Percentiles rank a stretch among this genome's conserved stretches.
phyloP scores from a whole-genome alignment of 2,888 invertebrate species.

The Drosophila pegasa region DNA sequence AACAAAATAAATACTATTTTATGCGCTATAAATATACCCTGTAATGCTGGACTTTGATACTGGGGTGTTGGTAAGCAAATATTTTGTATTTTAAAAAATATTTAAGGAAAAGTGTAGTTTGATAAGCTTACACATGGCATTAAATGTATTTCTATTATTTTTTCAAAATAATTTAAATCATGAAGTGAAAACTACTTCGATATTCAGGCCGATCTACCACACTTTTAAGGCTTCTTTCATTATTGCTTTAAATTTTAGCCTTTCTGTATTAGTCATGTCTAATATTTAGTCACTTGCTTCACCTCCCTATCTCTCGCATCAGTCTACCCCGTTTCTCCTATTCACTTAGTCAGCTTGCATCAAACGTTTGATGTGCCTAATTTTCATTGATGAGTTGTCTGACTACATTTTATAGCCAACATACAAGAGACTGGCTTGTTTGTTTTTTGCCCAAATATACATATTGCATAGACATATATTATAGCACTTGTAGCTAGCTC shows the following conservation, averaged over 20 bases:
- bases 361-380: slow-evolving; percentile 36
- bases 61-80: no score
- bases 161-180: background rate
- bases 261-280: background rate
- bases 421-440: slow-evolving; percentile 43
- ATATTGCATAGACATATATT: slow-evolving; percentile 8
- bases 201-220: no score
- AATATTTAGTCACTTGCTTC: background rate
- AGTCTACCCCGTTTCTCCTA: background rate
- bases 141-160: no score
- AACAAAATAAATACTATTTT: background rate
- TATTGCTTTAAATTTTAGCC: background rate
- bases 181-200: background rate
- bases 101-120: no score
- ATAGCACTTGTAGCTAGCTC: slow-evolving; percentile 8
- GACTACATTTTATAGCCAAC: slow-evolving; percentile 23
- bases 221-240: background rate
- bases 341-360: background rate
- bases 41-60: background rate
- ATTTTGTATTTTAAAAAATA: no score
- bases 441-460: slow-evolving; percentile 26
- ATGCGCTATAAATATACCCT: slow-evolving; percentile 24
- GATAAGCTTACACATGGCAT: no score
- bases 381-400: slow-evolving; percentile 15
- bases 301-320: background rate